Conservation (phyloP, 2,113 vertebrate species). For the Cettia cetti region DNA sequence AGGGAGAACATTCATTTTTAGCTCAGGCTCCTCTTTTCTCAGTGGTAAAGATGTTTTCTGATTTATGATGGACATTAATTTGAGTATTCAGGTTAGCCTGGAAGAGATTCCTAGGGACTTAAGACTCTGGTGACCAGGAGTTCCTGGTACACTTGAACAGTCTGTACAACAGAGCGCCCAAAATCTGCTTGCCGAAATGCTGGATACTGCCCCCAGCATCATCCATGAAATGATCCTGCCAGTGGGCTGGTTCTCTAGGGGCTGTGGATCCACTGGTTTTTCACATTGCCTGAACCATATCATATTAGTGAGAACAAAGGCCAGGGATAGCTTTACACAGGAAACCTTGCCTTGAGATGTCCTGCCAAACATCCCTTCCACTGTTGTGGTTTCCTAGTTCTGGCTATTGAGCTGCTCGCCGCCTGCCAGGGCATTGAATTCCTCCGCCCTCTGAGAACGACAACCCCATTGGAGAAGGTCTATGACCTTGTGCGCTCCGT, state of each 20-base stretch:
- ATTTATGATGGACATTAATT: not conserved
- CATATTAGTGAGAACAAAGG: not conserved
- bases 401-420: conserved; percentile 91
- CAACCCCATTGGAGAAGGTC: conserved; percentile 97
- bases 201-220: not conserved
- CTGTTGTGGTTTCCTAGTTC: conserved; percentile 72
- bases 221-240: not conserved
- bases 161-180: not conserved
- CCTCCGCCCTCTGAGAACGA: conserved; percentile 91
- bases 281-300: not conserved
- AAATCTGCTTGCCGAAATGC: not conserved
- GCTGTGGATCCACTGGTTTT: not conserved
- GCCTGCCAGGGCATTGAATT: conserved; percentile 99
- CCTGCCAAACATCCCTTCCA: fast-evolving
- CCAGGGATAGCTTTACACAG: not conserved
- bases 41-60: not conserved
- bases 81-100: not conserved
- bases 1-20: not conserved
- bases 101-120: not conserved
- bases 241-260: not conserved
- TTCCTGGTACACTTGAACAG: not conserved
- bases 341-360: not conserved
- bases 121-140: not conserved
- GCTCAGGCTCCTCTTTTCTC: not conserved
- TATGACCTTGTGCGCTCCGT: conserved; percentile 94